Conservation (phyloP, 2,797 vertebrate genomes). For the Neosilurus hyrtlii region DNA sequence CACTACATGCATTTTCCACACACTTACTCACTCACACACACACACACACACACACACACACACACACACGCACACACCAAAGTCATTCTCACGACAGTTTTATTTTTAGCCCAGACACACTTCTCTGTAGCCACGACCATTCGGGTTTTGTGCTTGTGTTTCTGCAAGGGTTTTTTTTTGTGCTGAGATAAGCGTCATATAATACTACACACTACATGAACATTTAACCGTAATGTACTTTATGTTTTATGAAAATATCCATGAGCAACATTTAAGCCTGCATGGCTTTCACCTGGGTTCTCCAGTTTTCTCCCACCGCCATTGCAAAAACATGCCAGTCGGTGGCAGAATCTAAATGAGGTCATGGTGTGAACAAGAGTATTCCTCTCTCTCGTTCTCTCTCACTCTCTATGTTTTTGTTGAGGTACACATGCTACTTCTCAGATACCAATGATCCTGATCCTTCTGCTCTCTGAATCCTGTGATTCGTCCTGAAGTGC, state of each 20-base stretch:
- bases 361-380: background rate
- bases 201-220: background rate
- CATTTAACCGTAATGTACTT: background rate
- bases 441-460: too few species aligned
- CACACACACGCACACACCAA: too few species aligned
- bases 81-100: background rate
- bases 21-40: background rate
- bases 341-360: background rate
- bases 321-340: background rate
- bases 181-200: background rate
- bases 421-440: too few species aligned
- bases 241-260: background rate
- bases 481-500: too few species aligned
- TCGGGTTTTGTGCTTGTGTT: background rate
- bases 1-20: background rate
- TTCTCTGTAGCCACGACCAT: background rate
- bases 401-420: too few species aligned
- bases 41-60: background rate
- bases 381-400: too few species aligned
- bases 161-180: background rate
- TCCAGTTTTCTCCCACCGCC: background rate
- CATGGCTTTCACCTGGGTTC: background rate
- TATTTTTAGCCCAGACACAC: constrained; percentile 3
- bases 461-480: too few species aligned
- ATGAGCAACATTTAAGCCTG: too few species aligned